Evolutionary conservation across 2,888 invertebrate genomes (phyloP), one percentile per base, ranked within the genome.

Genomic region (Mamestra brassicae): DNA sequence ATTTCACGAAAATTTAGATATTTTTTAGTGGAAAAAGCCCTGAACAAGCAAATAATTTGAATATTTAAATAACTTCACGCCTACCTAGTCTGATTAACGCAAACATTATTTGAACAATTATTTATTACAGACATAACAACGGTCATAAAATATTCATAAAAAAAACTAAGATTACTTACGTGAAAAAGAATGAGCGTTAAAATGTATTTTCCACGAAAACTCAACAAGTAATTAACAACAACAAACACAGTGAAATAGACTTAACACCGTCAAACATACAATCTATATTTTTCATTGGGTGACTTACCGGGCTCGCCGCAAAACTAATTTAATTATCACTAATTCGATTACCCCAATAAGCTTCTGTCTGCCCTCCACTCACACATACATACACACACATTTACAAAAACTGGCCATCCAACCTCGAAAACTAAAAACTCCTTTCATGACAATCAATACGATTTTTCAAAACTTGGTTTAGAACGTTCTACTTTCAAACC

Each of bases 301-400:
- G 90, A 88, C 89, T 89, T 87, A 83, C 89, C 83, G 81, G 86
- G 76, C 83, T 80, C 85, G 81, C 88, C 89, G 91, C 88, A 80
- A 89, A 90, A 92, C 91, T 95, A 96, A 96, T 95, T 94, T 89
- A 95, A 96, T 96, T 96, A 96, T 71, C 74, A 78, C 92, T 96
- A 96, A 96, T 95, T 95, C 92, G 92, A 96, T 96, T 96, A 96
- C 90, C 86, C 84, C 88, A 90, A 90, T 93, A 94, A 92, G 91
- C 92, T 89, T 79, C 86, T 78, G 84, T 76, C 86, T 88, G 89
- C 89, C 89, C 88, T 90, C 90, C 88, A 89, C 85, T 86, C 89
- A 89, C 87, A 86, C 89, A 86, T 86, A 89, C 47, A 71, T 55
- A 55, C 61, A 50, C 64, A 70, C 69, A 74, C 66, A 77, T 45